Evolutionary conservation across 2,113 vertebrate genomes (phyloP).

Genomic region (Elachura formosa): DNA sequence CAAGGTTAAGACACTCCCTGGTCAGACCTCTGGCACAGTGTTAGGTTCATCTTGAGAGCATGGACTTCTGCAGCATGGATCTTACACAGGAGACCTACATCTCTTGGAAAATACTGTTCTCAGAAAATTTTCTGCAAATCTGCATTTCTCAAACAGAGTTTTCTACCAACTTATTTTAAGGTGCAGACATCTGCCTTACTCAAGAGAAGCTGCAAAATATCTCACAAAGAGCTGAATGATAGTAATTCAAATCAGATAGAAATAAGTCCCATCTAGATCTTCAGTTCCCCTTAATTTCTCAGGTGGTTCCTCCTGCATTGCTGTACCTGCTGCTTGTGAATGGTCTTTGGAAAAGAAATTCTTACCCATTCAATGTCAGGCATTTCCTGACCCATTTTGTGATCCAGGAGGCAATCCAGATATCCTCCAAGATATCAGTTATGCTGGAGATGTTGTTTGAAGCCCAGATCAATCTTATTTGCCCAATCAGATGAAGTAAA

Average conservation of each 20-base stretch:
- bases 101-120: not conserved
- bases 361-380: not conserved
- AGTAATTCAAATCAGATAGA: not conserved
- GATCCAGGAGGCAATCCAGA: not conserved
- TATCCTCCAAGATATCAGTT: not conserved
- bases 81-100: not conserved
- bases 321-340: not conserved
- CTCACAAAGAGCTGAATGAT: not conserved
- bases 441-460: not conserved
- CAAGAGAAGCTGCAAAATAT: not conserved
- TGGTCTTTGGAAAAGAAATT: not conserved
- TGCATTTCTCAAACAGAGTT: not conserved
- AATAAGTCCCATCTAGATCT: not conserved
- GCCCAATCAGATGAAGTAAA: not conserved
- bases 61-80: not conserved
- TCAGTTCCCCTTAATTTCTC: not conserved
- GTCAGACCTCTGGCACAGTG: not conserved
- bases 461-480: not conserved
- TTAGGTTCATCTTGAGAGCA: not conserved
- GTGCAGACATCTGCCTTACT: not conserved
- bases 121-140: not conserved
- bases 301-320: not conserved
- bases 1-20: not conserved
- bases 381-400: not conserved
- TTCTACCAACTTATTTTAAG: not conserved